Base-by-base conservation (phyloP, 2,797 vertebrate species). In the Gymnothorax reevesii region DNA sequence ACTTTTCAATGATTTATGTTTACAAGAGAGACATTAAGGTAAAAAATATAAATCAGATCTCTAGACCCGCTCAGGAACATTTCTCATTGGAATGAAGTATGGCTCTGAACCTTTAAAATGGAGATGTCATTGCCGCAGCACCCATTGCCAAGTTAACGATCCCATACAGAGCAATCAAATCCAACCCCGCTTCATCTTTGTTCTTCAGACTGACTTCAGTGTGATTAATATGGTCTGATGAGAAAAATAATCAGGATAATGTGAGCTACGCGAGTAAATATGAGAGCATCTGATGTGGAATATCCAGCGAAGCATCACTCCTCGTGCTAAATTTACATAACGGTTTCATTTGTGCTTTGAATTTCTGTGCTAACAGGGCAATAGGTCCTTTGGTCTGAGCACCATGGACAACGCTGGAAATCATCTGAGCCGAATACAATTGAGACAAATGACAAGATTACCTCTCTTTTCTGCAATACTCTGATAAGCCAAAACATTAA, bases 211-310 rank as follows among this genome's bases (percentile, higher is more conserved):
- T 92, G 91, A 93, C 92, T 89, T 88, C 77, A 91, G 84, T 90
- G 93, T 94, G 93, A 95, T 94, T 94, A 92, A 94, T 92, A 84
- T 85, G 84, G 87, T 88, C 89, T 85, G 88, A 91, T 88, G 89
- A 91, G 91, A 93, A 90, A 90, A 89, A 88, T 90, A 85, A 87
- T 89, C 83, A 49, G 83, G 83, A 86, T 88, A 60, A 77, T 71
- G 77, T 83, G 62, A 83, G n/a, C 87, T 88, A 86, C 87, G 84
- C 75, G 79, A 91, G 91, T 71, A 83, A 87, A 87, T 57, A 83
- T 82, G 82, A 83, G 69, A 86, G 80, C 33, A 54, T 25, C 86
- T 83, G 52, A 84, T 54, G 27, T 27, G 64, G 49, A 71, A 84
- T 52, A 55, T 25, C 69, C 83, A 84, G 2, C 25, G 62, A 52